These are phyloP conservation scores for Clarias platycephalus DNA, from an alignment of 2,797 vertebrate species.

Conservation along the genomic window DNA sequence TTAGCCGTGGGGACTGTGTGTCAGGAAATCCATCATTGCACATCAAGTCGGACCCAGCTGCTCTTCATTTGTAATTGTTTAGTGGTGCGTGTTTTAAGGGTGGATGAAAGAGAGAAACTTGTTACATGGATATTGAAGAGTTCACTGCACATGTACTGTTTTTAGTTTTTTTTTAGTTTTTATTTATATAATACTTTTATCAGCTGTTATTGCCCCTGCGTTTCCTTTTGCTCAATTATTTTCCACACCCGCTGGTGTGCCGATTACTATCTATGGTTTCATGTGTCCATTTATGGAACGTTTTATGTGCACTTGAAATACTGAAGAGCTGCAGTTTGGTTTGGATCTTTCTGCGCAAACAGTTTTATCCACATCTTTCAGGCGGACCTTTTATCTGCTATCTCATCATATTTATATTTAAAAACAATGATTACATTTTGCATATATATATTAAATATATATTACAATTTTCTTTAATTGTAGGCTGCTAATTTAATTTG, in stretches of 20 bases:
- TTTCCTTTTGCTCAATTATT: neutral
- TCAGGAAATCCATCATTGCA: conserved; percentile 37
- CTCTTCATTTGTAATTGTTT: conserved; percentile 35
- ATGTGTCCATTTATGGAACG: conserved; percentile 22
- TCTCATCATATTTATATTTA: neutral
- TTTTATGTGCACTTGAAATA: conserved; percentile 23
- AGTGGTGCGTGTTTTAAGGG: neutral
- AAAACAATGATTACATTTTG: neutral
- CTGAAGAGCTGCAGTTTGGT: neutral
- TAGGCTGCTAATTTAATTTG: neutral
- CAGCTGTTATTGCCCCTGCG: neutral
- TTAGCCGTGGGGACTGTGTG: conserved; percentile 23
- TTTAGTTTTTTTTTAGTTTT: neutral
- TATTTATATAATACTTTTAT: neutral
- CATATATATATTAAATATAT: too few species aligned
- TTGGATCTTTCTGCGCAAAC: neutral
- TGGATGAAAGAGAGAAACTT: neutral
- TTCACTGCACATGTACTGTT: neutral
- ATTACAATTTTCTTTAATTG: too few species aligned
- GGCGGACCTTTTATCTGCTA: neutral
- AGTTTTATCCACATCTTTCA: neutral
- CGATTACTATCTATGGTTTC: neutral
- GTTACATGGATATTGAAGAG: neutral
- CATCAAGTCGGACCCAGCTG: conserved; percentile 44
- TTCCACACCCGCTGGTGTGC: neutral